Percentiles rank a stretch among this genome's conserved stretches.
Conservation (phyloP, 1,140 invertebrate species). For the Gryon sp. region DNA sequence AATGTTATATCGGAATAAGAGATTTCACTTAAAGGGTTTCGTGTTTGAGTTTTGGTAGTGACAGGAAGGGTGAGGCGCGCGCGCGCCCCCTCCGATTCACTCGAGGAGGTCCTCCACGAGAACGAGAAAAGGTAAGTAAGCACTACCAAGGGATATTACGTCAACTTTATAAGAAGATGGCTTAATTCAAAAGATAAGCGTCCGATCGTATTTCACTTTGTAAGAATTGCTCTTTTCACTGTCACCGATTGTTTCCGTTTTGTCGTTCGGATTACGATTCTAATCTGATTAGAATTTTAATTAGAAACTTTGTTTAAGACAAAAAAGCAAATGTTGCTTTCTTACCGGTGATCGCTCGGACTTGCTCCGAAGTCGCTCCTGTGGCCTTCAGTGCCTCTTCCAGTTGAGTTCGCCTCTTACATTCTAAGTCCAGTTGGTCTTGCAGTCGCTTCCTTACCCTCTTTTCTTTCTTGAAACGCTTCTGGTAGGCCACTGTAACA, state of each 20-base stretch:
- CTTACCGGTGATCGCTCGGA: conserved; percentile 88
- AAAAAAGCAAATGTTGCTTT: not conserved
- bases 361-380: conserved; percentile 86
- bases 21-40: conserved; percentile 81
- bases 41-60: conserved; percentile 80
- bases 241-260: not conserved
- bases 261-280: not conserved
- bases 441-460: conserved; percentile 89
- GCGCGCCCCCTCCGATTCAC: conserved; percentile 29
- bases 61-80: conserved; percentile 72
- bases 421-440: conserved; percentile 89
- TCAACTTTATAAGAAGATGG: conserved; percentile 61
- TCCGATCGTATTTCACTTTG: conserved; percentile 21
- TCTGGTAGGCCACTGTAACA: conserved; percentile 90
- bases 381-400: conserved; percentile 89
- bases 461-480: conserved; percentile 91
- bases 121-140: conserved; percentile 73
- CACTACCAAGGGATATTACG: conserved; percentile 70
- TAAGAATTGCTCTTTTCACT: conserved; percentile 13
- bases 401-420: conserved; percentile 87
- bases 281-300: not conserved
- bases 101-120: conserved; percentile 55
- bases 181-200: conserved; percentile 61
- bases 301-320: conserved; percentile 1
- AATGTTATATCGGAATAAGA: conserved; percentile 80